Conservation (phyloP, 2,113 vertebrate species). For the Podarcis cretensis region DNA sequence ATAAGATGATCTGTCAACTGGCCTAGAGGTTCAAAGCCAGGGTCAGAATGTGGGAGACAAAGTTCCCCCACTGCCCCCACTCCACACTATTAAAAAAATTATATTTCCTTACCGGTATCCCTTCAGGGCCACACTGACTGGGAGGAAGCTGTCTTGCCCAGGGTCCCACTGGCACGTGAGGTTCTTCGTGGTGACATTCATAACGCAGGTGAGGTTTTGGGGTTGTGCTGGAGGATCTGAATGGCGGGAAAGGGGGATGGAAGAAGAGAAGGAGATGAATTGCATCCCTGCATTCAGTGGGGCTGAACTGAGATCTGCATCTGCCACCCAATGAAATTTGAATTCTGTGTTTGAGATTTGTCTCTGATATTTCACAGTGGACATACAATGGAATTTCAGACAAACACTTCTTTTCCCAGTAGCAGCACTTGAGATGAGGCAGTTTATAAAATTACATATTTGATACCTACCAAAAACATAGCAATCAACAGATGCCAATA, state of each 20-base stretch:
- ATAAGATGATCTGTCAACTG: not conserved
- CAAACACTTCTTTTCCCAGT: not conserved
- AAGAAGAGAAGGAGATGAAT: rapidly evolving
- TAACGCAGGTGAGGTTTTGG: slow-evolving; percentile 83
- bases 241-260: not conserved
- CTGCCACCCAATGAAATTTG: not conserved
- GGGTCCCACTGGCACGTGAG: slow-evolving; percentile 87
- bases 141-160: slow-evolving; percentile 73
- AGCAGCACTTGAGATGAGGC: not conserved
- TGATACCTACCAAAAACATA: not conserved
- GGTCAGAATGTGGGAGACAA: not conserved
- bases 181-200: slow-evolving; percentile 72
- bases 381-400: not conserved
- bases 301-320: not conserved
- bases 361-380: not conserved
- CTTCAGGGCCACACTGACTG: slow-evolving; percentile 77
- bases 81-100: not conserved
- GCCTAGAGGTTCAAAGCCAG: not conserved
- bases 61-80: not conserved
- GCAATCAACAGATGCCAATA: not conserved
- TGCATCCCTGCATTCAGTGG: not conserved
- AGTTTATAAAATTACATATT: too few species aligned
- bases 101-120: slow-evolving; percentile 45
- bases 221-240: slow-evolving; percentile 83
- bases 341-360: not conserved